These are phyloP conservation scores for Ceramica pisi DNA, from an alignment of 2,888 invertebrate species.

Conservation along the genomic window DNA sequence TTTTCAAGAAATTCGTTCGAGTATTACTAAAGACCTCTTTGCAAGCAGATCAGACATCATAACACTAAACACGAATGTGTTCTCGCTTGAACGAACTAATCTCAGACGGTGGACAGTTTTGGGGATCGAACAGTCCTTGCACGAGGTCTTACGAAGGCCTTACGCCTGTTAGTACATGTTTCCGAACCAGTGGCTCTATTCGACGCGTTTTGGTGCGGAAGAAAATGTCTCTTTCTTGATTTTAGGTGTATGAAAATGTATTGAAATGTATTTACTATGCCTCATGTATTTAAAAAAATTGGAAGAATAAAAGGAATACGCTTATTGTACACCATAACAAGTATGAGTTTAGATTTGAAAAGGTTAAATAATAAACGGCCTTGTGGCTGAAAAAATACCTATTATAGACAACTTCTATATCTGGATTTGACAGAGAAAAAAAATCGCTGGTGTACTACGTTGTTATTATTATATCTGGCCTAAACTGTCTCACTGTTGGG, in stretches of 20 bases:
- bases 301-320: too few relatives aligned
- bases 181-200: slow-evolving; percentile 44
- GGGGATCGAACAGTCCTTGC: slow-evolving; percentile 38
- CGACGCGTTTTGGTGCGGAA: slow-evolving; percentile 17
- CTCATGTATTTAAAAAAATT: slow-evolving; percentile 1
- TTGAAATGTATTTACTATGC: neutral
- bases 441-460: too few relatives aligned
- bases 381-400: too few relatives aligned
- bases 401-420: too few relatives aligned
- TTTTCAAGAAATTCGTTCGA: neutral
- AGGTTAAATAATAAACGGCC: too few relatives aligned
- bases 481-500: too few relatives aligned
- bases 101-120: slow-evolving; percentile 19
- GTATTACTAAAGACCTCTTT: neutral
- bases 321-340: too few relatives aligned
- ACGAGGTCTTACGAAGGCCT: neutral
- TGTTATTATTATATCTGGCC: too few relatives aligned
- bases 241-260: slow-evolving; percentile 4
- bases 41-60: slow-evolving; percentile 16
- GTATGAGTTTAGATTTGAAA: too few relatives aligned
- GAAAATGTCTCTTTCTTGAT: slow-evolving; percentile 38
- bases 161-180: slow-evolving; percentile 35
- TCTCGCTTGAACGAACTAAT: slow-evolving; percentile 40
- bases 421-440: too few relatives aligned
- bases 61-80: slow-evolving; percentile 30